These are phyloP conservation scores for Hartigia nigra DNA, from an alignment of 2,888 invertebrate species.

Conservation along the genomic window DNA sequence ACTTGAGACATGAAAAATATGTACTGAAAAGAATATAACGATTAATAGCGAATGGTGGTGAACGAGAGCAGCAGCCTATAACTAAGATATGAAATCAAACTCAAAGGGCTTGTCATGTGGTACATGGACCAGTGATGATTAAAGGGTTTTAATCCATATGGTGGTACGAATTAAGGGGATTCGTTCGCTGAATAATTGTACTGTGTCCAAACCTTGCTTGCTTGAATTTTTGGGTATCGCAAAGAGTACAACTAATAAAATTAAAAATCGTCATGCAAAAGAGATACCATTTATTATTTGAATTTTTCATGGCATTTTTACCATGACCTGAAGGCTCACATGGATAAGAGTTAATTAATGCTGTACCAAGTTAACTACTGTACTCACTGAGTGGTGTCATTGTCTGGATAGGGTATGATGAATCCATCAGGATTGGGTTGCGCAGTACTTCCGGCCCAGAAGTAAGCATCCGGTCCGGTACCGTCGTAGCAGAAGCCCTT, in stretches of 20 bases:
- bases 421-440: constrained; percentile 85
- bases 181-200: background rate
- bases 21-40: background rate
- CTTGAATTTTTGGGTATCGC: background rate
- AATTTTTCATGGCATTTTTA: constrained; percentile 44
- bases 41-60: background rate
- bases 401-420: constrained; percentile 88
- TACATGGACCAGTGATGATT: constrained; percentile 14
- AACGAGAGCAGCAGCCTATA: background rate
- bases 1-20: background rate
- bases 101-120: constrained; percentile 39
- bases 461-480: constrained; percentile 87
- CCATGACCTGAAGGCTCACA: constrained; percentile 29
- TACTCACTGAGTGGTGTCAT: constrained; percentile 81
- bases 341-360: background rate
- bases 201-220: background rate
- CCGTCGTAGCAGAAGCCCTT: constrained; percentile 91
- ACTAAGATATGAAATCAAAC: constrained; percentile 32
- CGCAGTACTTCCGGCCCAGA: constrained; percentile 88
- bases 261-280: constrained; percentile 30
- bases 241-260: constrained; percentile 39
- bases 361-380: background rate
- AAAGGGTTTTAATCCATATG: background rate
- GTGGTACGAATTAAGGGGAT: background rate
- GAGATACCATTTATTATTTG: constrained; percentile 32